These are phyloP conservation scores for Tanytarsus gracilentus DNA, from an alignment of 2,888 invertebrate genomes.

Conservation along the genomic window DNA sequence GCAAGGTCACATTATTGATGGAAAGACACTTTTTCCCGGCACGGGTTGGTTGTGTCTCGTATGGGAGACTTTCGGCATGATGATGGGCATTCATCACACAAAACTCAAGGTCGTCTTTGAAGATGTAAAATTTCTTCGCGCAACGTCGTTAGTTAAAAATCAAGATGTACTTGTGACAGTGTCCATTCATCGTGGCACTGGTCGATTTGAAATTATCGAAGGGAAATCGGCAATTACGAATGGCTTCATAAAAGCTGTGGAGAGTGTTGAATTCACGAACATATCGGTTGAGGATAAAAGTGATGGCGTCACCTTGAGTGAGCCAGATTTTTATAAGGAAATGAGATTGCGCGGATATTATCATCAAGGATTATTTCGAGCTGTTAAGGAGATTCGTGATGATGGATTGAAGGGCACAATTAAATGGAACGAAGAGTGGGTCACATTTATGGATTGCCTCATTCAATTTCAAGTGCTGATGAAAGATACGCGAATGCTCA, in stretches of 20 bases:
- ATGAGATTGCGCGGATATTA: slow-evolving; percentile 48
- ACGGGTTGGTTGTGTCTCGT: slow-evolving; percentile 44
- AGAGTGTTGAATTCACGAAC: slow-evolving; percentile 32
- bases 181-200: slow-evolving; percentile 38
- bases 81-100: slow-evolving; percentile 41
- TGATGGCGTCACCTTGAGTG: slow-evolving; percentile 7
- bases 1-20: slow-evolving; percentile 75
- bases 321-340: slow-evolving; percentile 44
- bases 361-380: slow-evolving; percentile 45
- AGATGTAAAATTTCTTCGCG: slow-evolving; percentile 48
- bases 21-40: slow-evolving; percentile 55
- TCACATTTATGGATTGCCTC: slow-evolving; percentile 58
- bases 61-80: slow-evolving; percentile 43
- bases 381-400: slow-evolving; percentile 43
- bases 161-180: slow-evolving; percentile 37
- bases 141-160: slow-evolving; percentile 48
- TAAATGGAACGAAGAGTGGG: slow-evolving; percentile 54
- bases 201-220: slow-evolving; percentile 41
- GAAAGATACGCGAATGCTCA: slow-evolving; percentile 44
- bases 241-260: slow-evolving; percentile 37
- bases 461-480: slow-evolving; percentile 51
- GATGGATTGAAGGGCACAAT: slow-evolving; percentile 39
- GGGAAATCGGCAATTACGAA: slow-evolving; percentile 40
- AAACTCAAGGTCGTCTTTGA: slow-evolving; percentile 39
- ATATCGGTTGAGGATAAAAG: not conserved